Percentiles rank a stretch among this genome's conserved stretches.
These are phyloP conservation scores for Nycticorax nycticorax DNA, from an alignment of 2,113 vertebrate genomes.

Conservation along the genomic window DNA sequence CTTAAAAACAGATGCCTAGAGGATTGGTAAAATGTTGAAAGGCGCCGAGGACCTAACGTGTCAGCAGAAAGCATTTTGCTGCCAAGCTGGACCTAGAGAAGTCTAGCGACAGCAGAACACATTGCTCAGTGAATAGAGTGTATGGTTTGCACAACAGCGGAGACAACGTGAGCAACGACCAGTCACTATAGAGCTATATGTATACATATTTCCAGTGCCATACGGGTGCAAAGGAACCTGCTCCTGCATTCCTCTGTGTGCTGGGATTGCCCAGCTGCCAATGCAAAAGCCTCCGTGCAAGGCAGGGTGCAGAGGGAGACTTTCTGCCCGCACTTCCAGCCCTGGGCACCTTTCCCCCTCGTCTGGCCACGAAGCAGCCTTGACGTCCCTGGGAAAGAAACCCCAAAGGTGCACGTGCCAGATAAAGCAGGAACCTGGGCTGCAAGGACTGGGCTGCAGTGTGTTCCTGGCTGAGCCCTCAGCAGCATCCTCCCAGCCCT, in stretches of 20 bases:
- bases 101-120: neutral
- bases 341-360: neutral
- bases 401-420: neutral
- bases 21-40: neutral
- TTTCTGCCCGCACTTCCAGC: neutral
- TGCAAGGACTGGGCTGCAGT: neutral
- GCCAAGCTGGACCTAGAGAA: neutral
- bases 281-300: accelerated
- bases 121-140: neutral
- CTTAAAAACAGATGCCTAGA: neutral
- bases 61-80: neutral
- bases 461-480: neutral
- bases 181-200: neutral
- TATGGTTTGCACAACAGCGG: accelerated
- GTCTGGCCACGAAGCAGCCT: neutral
- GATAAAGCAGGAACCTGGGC: neutral
- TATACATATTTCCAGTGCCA: neutral
- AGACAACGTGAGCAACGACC: neutral
- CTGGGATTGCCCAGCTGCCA: neutral
- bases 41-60: neutral
- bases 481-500: neutral
- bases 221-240: neutral
- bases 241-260: neutral
- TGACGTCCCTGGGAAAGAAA: neutral
- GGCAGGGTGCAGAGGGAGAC: neutral